These are phyloP conservation scores for Sturnira hondurensis DNA, from an alignment of 2,113 vertebrate genomes.

Conservation along the genomic window DNA sequence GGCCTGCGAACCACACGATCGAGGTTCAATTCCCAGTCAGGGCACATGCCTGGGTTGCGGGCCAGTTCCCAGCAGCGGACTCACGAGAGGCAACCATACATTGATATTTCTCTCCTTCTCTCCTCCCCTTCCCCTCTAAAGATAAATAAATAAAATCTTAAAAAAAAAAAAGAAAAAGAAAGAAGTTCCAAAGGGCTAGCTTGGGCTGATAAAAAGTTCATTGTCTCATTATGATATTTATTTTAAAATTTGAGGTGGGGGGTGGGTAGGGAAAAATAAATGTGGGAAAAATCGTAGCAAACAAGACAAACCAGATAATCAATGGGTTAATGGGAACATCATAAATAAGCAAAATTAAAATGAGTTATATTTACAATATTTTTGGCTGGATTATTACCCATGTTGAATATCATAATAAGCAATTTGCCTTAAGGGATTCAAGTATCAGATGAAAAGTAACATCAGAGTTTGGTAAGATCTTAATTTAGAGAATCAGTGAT, in stretches of 20 bases:
- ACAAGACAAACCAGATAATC: background rate
- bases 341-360: conserved; percentile 4
- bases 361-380: background rate
- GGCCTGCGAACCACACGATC: too few relatives aligned
- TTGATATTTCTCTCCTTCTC: too few relatives aligned
- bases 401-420: background rate
- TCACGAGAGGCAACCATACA: too few relatives aligned
- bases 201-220: background rate
- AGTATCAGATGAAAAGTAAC: background rate
- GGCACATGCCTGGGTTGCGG: too few relatives aligned
- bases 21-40: too few relatives aligned
- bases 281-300: background rate
- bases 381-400: background rate
- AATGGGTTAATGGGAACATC: background rate
- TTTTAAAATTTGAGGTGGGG: background rate
- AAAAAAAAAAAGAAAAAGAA: too few relatives aligned
- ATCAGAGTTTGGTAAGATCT: background rate
- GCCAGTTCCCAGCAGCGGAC: too few relatives aligned
- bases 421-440: background rate
- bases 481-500: background rate
- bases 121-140: too few relatives aligned
- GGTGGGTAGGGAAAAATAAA: background rate
- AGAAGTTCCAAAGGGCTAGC: background rate
- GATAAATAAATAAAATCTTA: too few relatives aligned
- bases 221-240: background rate